These are phyloP conservation scores for Parauchenoglanis ngamensis DNA, from an alignment of 2,797 vertebrate species.

Conservation along the genomic window DNA sequence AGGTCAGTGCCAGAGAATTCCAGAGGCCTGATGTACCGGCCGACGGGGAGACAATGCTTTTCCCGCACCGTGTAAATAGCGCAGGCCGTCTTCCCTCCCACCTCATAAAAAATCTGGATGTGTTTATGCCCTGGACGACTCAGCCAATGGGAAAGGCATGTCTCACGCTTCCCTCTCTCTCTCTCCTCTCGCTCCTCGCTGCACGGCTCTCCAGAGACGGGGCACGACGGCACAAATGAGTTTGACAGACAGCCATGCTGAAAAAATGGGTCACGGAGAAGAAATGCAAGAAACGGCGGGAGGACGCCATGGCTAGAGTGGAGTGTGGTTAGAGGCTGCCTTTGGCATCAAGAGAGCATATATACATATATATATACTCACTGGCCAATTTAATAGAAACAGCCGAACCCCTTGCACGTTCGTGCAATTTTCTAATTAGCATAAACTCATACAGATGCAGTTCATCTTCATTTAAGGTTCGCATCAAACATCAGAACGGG, in stretches of 20 bases:
- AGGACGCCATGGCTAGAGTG: conserved; percentile 48
- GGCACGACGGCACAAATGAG: conserved; percentile 68
- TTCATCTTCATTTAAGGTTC: background rate
- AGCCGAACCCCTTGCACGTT: background rate
- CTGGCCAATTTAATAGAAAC: background rate
- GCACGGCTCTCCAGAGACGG: conserved; percentile 58
- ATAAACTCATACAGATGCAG: background rate
- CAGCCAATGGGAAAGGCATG: conserved; percentile 78
- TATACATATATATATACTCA: no score
- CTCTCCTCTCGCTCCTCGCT: conserved; percentile 16
- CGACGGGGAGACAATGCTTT: conserved; percentile 72
- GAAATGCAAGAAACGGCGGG: conserved; percentile 52
- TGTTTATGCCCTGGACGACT: conserved; percentile 74
- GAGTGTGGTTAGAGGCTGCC: conserved; percentile 54
- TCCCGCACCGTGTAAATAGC: conserved; percentile 75
- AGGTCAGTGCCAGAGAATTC: conserved; percentile 79
- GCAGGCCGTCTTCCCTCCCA: conserved; percentile 71
- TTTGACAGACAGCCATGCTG: conserved; percentile 66
- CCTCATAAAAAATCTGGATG: conserved; percentile 75
- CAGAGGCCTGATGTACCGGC: conserved; percentile 75
- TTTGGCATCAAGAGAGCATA: conserved; percentile 57
- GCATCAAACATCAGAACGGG: background rate
- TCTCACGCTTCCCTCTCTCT: conserved; percentile 67
- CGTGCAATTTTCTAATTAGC: background rate
- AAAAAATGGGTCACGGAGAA: conserved; percentile 55